Evolutionary conservation across 1,140 invertebrate genomes (phyloP), one percentile per base, ranked within the genome.

Genomic region (Mylabris phalerata): DNA sequence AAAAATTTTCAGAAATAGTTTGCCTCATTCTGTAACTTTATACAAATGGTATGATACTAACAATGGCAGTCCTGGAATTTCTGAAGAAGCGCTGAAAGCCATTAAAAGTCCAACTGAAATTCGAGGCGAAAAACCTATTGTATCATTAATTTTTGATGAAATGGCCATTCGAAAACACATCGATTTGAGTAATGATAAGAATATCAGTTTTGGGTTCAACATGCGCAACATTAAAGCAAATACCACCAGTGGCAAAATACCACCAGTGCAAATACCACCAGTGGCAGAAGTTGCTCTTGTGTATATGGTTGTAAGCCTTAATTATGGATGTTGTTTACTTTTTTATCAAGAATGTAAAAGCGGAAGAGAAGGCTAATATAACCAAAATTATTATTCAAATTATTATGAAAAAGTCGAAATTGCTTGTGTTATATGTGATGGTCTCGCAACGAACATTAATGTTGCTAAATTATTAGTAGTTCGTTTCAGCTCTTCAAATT

Each of bases 251-350:
- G n/a, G n/a, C n/a, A n/a, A n/a, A n/a, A n/a, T n/a, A n/a, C n/a
- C n/a, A n/a, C n/a, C n/a, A n/a, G n/a, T n/a, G n/a, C n/a, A 58
- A 55, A 60, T 32, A 32, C 27, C 27, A 7, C 27, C 60, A 50
- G 56, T 57, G 60, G 71, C 71, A 1, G 70, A 11, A 50, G 56
- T 72, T 51, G 70, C 65, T 10, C 57, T 73, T 13, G 62, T 67
- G 7, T 75, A 73, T 46, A 64, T 73, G 63, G 41, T 69, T 3
- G 66, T 65, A 26, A 55, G 32, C 38, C 41, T 75, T 4, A 73
- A 73, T 61, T 57, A 48, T 11, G 39, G 24, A 6, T n/a, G 62
- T 71, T n/a, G 66, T 57, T 2, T 73, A 73, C 58, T 73, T 71
- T 66, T 65, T 73, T n/a, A 67, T 68, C n/a, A 49, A n/a, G n/a